Conservation (phyloP, 2,797 vertebrate genomes). For the Nannoperca australis region DNA sequence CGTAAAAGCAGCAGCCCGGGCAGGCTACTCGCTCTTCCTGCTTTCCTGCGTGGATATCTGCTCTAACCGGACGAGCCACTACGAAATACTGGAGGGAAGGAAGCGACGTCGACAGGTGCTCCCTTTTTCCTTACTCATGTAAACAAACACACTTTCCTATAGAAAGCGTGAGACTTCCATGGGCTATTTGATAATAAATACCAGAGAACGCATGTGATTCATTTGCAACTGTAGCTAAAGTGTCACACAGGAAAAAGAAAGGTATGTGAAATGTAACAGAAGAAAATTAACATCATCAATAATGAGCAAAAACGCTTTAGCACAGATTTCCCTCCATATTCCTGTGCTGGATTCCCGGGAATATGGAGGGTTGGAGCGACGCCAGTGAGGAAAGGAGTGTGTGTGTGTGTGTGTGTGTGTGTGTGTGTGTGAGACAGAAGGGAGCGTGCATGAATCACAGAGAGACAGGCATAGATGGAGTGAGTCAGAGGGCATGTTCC, state of each 20-base stretch:
- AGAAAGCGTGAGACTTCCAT: neutral
- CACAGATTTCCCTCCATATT: conserved; percentile 19
- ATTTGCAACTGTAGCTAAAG: conserved; percentile 13
- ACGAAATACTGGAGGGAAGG: conserved; percentile 80
- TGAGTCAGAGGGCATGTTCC: conserved; percentile 72
- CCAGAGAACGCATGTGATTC: neutral
- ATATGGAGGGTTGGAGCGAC: conserved; percentile 68
- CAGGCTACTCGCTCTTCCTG: conserved; percentile 70
- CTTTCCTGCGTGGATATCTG: conserved; percentile 64
- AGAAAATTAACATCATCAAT: conserved; percentile 41
- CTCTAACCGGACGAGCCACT: conserved; percentile 68
- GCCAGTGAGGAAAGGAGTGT: conserved; percentile 82
- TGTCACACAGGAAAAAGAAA: conserved; percentile 12
- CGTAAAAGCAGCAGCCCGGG: conserved; percentile 57
- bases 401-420: conserved; percentile 23
- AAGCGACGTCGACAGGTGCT: conserved; percentile 86
- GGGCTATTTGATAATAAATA: conserved; percentile 17
- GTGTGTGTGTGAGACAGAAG: conserved; percentile 34
- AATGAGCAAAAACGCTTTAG: conserved; percentile 39
- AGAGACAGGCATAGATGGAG: conserved; percentile 47
- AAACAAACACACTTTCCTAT: conserved; percentile 77
- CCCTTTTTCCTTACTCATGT: conserved; percentile 73
- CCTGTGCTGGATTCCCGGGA: conserved; percentile 34
- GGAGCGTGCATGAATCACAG: conserved; percentile 64
- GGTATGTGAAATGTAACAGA: neutral